phyloP scores from a whole-genome alignment of 1,140 invertebrate genomes.

The Cyclargus thomasi region DNA sequence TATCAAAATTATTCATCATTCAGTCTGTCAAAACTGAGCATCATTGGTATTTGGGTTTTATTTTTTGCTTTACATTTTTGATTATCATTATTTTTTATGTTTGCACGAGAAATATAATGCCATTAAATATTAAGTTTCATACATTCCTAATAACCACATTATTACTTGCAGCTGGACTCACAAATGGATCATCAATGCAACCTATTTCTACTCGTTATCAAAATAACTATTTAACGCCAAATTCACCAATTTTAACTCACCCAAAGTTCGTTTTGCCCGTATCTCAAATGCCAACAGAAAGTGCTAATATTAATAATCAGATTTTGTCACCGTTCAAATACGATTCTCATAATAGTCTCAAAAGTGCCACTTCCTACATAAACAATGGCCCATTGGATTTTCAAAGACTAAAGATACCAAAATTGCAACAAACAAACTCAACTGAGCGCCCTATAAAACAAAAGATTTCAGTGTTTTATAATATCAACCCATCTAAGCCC shows the following conservation, averaged over 20 bases:
- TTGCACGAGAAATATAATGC: background rate
- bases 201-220: slow-evolving; percentile 35
- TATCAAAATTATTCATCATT: slow-evolving; percentile 18
- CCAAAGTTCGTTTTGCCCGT: slow-evolving; percentile 38
- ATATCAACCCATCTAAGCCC: background rate
- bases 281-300: slow-evolving; percentile 39
- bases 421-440: background rate
- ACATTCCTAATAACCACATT: slow-evolving; percentile 39
- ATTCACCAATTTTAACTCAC: slow-evolving; percentile 36
- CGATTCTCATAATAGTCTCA: slow-evolving; percentile 39
- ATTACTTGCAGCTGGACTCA: slow-evolving; percentile 58
- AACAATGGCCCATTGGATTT: slow-evolving; percentile 19
- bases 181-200: slow-evolving; percentile 39
- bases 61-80: background rate
- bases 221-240: slow-evolving; percentile 49
- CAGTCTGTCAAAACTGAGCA: slow-evolving; percentile 5
- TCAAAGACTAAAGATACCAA: background rate
- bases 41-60: slow-evolving; percentile 1
- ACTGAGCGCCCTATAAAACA: background rate
- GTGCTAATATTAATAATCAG: slow-evolving; percentile 40
- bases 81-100: slow-evolving; percentile 22
- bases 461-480: background rate
- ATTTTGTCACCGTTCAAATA: slow-evolving; percentile 41
- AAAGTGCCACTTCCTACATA: slow-evolving; percentile 27
- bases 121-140: slow-evolving; percentile 29